Conservation (phyloP, 2,113 vertebrate species). For the Myocastor coypus region DNA sequence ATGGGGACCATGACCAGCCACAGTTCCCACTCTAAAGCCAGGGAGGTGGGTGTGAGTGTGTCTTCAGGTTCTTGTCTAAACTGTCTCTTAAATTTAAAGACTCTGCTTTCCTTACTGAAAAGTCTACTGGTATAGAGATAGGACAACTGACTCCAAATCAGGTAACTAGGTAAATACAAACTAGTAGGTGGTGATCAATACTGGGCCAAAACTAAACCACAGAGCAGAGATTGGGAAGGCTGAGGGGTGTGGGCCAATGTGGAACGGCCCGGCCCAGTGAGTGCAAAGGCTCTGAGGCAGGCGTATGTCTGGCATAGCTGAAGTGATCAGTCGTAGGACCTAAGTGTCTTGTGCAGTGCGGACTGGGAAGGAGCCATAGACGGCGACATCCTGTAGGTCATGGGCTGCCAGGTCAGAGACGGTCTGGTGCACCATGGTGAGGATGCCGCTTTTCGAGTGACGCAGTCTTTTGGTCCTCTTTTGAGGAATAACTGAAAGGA, state of each 20-base stretch:
- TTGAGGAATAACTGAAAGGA: neutral
- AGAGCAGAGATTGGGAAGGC: neutral
- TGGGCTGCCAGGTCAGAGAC: neutral
- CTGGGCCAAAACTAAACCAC: neutral
- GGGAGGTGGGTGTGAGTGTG: neutral
- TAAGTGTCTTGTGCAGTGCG: neutral
- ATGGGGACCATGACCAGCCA: neutral
- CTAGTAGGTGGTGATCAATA: neutral
- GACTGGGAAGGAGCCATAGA: neutral
- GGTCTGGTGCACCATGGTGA: neutral
- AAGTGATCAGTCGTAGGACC: neutral
- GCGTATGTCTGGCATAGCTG: neutral
- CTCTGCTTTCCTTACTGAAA: slow-evolving; percentile 3
- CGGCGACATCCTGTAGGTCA: neutral
- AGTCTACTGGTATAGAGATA: neutral
- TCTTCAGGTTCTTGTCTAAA: slow-evolving; percentile 42
- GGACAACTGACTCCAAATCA: neutral
- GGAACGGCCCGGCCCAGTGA: neutral
- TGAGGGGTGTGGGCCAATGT: neutral
- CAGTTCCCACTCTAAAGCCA: neutral
- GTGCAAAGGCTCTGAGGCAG: neutral
- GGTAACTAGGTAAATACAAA: neutral
- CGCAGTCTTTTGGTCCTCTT: neutral
- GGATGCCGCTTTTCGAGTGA: neutral
- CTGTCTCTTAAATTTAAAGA: slow-evolving; percentile 26